Evolutionary conservation across 2,888 invertebrate species (phyloP), one percentile per base, ranked within the genome.

Genomic region (Stramonita haemastoma): DNA sequence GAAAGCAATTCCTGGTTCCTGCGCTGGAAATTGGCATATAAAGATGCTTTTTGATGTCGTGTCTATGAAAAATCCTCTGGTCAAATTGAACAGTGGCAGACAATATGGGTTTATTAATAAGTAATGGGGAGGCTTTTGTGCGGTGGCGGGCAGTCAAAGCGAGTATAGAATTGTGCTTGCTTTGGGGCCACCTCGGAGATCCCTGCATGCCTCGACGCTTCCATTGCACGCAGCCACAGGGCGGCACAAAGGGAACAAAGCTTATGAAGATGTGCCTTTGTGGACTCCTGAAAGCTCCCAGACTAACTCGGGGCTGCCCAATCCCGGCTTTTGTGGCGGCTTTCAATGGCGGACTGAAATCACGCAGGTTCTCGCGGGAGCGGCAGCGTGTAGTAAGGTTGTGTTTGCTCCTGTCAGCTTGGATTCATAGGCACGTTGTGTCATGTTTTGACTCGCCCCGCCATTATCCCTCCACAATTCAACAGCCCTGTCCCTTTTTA

Each of bases 81-180:
- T 90, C 85, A 90, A 87, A 87, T 34, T 86, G 88, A 86, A 91
- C 87, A 89, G 70, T n/a, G 29, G 86, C 46, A 46, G 22, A 91
- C 91, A 91, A 91, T 83, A 32, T 60, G 79, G 66, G 79, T 79
- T 89, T 89, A 91, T 90, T 89, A 90, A 90, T 91, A 91, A 90
- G 90, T 90, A 91, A 91, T 90, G 90, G 89, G 87, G 56, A 46
- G 56, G 36, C 85, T 26, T 89, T 81, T 90, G 60, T 91, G 88
- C 57, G 5, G 36, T 0, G 29, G 19, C 32, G 32, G 22, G 19
- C 34, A n/a, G 77, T 22, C 66, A 60, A 60, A 66, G 60, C 5
- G 32, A n/a, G 87, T 34, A 22, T 46, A 60, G 36, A 32, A 87
- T 87, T 89, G 73, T 32, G n/a, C 32, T 29, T 8, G 70, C 57